A percentile compares a stretch with the other conserved stretches of the same genome.
Evolutionary conservation across 2,113 vertebrate genomes (phyloP).

Genomic region (Thermophis baileyi): DNA sequence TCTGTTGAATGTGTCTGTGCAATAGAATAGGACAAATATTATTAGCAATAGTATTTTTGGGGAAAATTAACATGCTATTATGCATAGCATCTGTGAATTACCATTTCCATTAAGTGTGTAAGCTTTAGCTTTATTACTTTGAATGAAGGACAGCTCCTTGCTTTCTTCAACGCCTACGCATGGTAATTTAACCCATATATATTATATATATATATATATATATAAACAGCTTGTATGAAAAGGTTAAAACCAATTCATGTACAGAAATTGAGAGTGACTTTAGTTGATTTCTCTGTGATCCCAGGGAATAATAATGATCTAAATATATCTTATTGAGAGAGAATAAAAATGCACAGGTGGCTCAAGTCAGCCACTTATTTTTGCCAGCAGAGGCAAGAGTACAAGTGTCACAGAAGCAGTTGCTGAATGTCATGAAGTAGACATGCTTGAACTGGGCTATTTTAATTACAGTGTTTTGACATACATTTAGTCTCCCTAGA

Average conservation of each 20-base stretch:
- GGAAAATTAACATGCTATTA: background rate
- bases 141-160: background rate
- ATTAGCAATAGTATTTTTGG: background rate
- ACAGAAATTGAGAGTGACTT: background rate
- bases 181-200: background rate
- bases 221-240: background rate
- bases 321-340: background rate
- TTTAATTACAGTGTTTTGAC: background rate
- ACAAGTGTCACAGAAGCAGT: background rate
- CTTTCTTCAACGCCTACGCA: background rate
- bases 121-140: background rate
- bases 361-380: background rate
- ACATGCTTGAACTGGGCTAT: background rate
- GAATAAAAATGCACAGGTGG: background rate
- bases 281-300: slow-evolving; percentile 22
- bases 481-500: background rate
- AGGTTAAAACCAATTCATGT: background rate
- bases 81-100: background rate
- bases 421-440: background rate
- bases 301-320: background rate
- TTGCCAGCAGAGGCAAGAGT: background rate
- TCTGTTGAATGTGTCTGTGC: background rate
- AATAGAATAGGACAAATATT: background rate
- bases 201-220: no score
- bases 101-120: background rate